Conservation (phyloP, 2,113 vertebrate species). For the Scomber colias region DNA sequence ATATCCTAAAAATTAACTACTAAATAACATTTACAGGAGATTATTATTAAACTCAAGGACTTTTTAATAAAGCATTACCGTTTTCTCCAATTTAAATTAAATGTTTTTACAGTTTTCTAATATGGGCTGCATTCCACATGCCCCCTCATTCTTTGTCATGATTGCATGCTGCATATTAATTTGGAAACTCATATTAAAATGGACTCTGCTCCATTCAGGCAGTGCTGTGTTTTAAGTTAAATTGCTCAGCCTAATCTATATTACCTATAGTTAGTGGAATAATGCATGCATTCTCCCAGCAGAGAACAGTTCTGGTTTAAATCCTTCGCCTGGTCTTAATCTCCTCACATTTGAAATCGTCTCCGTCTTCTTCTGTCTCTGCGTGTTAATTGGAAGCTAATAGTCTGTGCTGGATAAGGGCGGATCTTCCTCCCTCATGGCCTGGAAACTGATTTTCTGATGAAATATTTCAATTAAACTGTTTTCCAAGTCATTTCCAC, state of each 20-base stretch:
- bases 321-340: constrained; percentile 45
- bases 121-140: no score
- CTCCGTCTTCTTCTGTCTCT: constrained; percentile 26
- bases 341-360: constrained; percentile 18
- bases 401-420: constrained; percentile 47
- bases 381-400: constrained; percentile 71
- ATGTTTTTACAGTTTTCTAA: no score
- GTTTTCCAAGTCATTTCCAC: constrained; percentile 56
- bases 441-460: constrained; percentile 56
- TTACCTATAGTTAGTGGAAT: constrained; percentile 39
- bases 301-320: constrained; percentile 23
- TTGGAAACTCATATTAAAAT: constrained; percentile 14
- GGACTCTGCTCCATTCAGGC: not conserved
- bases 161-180: constrained; percentile 22
- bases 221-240: constrained; percentile 4
- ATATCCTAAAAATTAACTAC: no score
- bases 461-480: constrained; percentile 73
- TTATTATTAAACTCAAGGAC: no score
- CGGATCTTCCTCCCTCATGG: constrained; percentile 40
- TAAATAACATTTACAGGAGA: no score
- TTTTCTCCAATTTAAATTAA: not conserved
- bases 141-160: not conserved
- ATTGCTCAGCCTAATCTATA: constrained; percentile 50
- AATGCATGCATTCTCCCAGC: constrained; percentile 29
- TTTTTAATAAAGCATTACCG: no score